These are phyloP conservation scores for Glyphotaelius pellucidus DNA, from an alignment of 2,888 invertebrate genomes.

Conservation along the genomic window DNA sequence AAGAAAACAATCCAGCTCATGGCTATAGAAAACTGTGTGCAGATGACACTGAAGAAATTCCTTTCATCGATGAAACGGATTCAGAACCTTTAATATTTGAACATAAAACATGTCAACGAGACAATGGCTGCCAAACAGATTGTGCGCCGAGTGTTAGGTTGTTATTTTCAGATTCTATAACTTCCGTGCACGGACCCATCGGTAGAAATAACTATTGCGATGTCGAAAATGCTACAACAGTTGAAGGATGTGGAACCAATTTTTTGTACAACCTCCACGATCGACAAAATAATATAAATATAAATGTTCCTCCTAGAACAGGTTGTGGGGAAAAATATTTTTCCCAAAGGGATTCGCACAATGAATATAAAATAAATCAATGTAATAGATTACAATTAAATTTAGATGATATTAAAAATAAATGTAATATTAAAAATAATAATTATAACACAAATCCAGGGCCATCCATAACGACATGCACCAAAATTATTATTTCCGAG, in stretches of 20 bases:
- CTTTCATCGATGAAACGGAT: constrained; percentile 75
- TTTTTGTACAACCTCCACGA: neutral
- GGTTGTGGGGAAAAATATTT: constrained; percentile 31
- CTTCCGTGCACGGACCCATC: constrained; percentile 2
- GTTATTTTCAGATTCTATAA: constrained; percentile 70
- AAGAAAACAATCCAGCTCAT: constrained; percentile 67
- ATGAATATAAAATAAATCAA: constrained; percentile 17
- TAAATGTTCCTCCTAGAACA: neutral
- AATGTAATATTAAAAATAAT: constrained; percentile 13
- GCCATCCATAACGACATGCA: neutral
- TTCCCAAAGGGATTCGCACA: constrained; percentile 22
- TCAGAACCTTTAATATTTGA: constrained; percentile 75
- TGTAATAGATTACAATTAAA: constrained; percentile 29
- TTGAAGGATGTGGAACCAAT: constrained; percentile 29
- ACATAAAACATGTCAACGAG: constrained; percentile 67
- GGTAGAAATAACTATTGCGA: constrained; percentile 53
- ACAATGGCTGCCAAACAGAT: constrained; percentile 70
- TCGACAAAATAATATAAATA: constrained; percentile 25
- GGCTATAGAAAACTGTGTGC: constrained; percentile 17
- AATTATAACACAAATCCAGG: neutral
- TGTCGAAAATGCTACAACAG: constrained; percentile 55
- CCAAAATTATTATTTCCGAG: neutral
- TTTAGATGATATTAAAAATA: constrained; percentile 20
- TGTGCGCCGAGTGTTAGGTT: constrained; percentile 74
- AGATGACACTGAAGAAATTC: constrained; percentile 70